Evolutionary conservation across 2,888 invertebrate species (phyloP), one percentile per base, ranked within the genome.

Genomic region (Deladenus siricidicola): DNA sequence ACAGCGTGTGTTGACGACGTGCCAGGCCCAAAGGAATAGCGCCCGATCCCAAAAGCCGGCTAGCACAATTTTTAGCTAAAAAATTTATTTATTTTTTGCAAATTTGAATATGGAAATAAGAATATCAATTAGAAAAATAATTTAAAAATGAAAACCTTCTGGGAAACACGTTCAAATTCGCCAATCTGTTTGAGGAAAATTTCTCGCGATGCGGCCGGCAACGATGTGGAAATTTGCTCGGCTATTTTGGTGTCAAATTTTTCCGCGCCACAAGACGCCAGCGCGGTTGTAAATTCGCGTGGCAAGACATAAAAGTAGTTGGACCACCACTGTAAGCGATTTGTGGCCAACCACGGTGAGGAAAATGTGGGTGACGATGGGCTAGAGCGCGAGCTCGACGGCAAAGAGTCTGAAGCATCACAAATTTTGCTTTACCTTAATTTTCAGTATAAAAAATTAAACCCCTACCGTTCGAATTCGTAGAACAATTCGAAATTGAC

Each of bases 1-100:
- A 14, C 50, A 73, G 30, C 72, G 61, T 0, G 78, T 78, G 64
- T 78, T 78, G 4, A 78, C 77, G 6, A 75, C 67, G 56, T 78
- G 76, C 78, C 78, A 78, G 29, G 76, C 77, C 77, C 77, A 78
- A 30, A 64, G 28, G 53, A 64, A 50, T 26, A 55, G 58, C 1
- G 26, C n/a, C 1, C 23, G 1, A n/a, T 53, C 53, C 19, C 39
- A 19, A 30, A 30, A 53, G 17, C 39, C 53, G 23, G 6, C 4
- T 3, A 53, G 10, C 39, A 39, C 39, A 14, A 39, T 14, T 39
- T 29, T 49, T 23, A 26, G 55, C 62, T 21, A 56, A 26, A 29
- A n/a, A n/a, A n/a, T n/a, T n/a, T n/a, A n/a, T n/a, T 10, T 34
- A 34, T 34, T 34, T 34, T 34, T 34, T 6, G 14, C 6, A 34